These are phyloP conservation scores for Melanotus villosus DNA, from an alignment of 2,888 invertebrate species.

Conservation along the genomic window DNA sequence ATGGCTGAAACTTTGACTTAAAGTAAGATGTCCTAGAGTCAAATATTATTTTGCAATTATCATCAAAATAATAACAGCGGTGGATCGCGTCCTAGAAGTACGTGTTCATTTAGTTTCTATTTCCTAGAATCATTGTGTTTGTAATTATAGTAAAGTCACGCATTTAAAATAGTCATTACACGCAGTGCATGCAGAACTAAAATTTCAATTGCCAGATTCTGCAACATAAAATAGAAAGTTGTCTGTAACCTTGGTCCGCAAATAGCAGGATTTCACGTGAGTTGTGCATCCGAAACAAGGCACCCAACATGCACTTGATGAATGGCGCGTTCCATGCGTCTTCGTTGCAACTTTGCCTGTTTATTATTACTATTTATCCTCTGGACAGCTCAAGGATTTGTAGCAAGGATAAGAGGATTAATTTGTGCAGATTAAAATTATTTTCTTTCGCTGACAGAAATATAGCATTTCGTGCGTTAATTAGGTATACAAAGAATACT, in stretches of 20 bases:
- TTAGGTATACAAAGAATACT: neutral
- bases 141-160: no score
- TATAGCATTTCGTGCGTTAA: neutral
- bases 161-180: no score
- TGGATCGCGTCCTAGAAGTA: no score
- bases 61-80: no score
- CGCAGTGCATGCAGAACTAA: neutral
- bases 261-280: conserved; percentile 25
- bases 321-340: conserved; percentile 7
- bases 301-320: conserved; percentile 14
- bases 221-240: conserved; percentile 37
- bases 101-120: no score
- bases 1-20: no score
- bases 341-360: conserved; percentile 4
- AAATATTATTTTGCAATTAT: no score
- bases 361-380: conserved; percentile 14
- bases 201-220: conserved; percentile 6
- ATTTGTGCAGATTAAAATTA: conserved; percentile 9
- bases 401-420: conserved; percentile 11
- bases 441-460: conserved; percentile 1
- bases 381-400: conserved; percentile 8
- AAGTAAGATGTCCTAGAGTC: no score
- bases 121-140: no score
- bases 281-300: conserved; percentile 13
- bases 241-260: conserved; percentile 30